Base-by-base conservation (phyloP, 2,797 vertebrate genomes). In the Semaprochilodus insignis region DNA sequence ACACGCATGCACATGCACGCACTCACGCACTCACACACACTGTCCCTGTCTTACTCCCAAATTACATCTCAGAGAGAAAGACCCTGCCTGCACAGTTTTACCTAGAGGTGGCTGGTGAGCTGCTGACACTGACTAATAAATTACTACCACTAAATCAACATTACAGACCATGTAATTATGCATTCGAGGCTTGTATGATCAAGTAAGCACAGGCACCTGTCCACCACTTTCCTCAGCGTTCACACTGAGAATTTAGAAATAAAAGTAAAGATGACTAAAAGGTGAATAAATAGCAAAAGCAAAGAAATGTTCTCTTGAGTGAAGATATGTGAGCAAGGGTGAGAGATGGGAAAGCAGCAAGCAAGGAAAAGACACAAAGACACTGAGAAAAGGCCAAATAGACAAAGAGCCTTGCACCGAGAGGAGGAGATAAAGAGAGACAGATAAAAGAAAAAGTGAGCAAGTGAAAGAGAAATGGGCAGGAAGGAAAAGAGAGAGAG, bases 111-210 rank as follows among this genome's bases (percentile, higher is more conserved):
- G 66, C 67, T 72, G 0, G 1, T 77, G 62, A 72, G 57, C 34
- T 70, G 40, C 67, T 17, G 34, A 17, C 73, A 40, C 62, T 34
- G 52, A 60, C 63, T 75, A 25, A 79, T 73, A 81, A 80, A 85
- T 83, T 77, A 65, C 75, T 73, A 69, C 60, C 48, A 83, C n/a
- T 10, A 44, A 74, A 25, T 83, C 71, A 69, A 36, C 77, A 83
- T 67, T 74, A 31, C n/a, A 14, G 27, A 76, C 44, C 72, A 40
- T 77, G 73, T 63, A 84, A 84, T 84, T 80, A 84, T 71, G 31
- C 23, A 44, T 31, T 63, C 17, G 31, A 78, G 66, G 63, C 65
- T 55, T 65, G 25, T 40, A 23, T 82, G 57, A 77, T 80, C 80
- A 77, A 77, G 51, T 73, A 80, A 69, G 40, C 60, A 75, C 59